Percentiles rank a stretch among this genome's conserved stretches.
phyloP scores from a whole-genome alignment of 2,888 invertebrate genomes.

The Temnothorax unifasciatus region DNA sequence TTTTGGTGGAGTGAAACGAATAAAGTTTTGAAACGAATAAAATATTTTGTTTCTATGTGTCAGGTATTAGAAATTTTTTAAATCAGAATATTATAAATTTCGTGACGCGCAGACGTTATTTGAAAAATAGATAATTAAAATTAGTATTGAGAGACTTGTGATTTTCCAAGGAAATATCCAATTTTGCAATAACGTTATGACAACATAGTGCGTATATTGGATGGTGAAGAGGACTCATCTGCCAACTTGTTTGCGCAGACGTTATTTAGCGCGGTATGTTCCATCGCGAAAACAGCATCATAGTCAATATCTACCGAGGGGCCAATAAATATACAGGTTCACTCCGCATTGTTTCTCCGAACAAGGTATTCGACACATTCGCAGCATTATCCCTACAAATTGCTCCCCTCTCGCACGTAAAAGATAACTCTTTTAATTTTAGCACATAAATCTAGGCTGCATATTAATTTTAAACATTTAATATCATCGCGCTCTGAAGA shows the following conservation, averaged over 20 bases:
- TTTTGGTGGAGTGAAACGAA: not conserved
- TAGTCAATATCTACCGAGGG: conserved; percentile 46
- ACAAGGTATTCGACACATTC: conserved; percentile 43
- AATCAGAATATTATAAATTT: not conserved
- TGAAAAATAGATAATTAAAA: not conserved
- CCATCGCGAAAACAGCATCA: conserved; percentile 56
- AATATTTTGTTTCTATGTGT: not conserved
- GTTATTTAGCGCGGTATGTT: conserved; percentile 64
- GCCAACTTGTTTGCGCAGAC: conserved; percentile 60
- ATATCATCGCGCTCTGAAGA: not conserved
- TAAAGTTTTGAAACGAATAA: not conserved
- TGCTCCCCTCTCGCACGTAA: not conserved
- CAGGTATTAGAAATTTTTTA: not conserved
- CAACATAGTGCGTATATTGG: not conserved
- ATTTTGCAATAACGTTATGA: conserved; percentile 44
- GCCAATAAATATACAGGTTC: conserved; percentile 58
- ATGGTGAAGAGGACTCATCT: conserved; percentile 37
- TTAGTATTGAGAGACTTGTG: not conserved
- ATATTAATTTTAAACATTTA: not conserved
- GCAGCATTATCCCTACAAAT: conserved; percentile 41
- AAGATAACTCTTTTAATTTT: conserved; percentile 6
- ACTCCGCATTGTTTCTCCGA: conserved; percentile 39
- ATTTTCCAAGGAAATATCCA: conserved; percentile 41
- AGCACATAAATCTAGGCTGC: not conserved
- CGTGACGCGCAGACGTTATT: not conserved